Evolutionary conservation across 2,797 vertebrate species (phyloP).

Genomic region (Cichlasoma orientale): DNA sequence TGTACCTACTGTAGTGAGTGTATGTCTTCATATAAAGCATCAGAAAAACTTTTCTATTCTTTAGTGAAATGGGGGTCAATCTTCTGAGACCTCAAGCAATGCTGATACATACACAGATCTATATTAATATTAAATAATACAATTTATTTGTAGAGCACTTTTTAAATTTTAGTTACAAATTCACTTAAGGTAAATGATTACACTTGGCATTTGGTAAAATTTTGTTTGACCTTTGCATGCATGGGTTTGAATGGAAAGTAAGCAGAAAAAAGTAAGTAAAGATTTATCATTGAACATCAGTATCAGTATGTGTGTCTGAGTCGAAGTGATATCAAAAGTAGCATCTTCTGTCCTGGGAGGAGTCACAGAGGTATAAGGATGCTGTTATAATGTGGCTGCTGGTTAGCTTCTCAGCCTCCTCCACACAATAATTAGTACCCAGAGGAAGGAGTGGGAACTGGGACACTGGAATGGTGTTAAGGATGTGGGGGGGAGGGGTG

Average conservation of each 20-base stretch:
- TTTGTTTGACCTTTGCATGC: not conserved
- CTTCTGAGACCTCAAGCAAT: not conserved
- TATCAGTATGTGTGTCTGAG: not conserved
- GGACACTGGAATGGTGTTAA: conserved; percentile 31
- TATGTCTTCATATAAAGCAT: too few relatives aligned
- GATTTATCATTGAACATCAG: conserved; percentile 1
- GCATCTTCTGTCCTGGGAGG: conserved; percentile 50
- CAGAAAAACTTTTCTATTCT: not conserved
- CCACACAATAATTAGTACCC: conserved; percentile 78
- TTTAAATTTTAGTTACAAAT: too few relatives aligned
- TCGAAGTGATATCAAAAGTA: conserved; percentile 48
- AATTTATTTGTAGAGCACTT: too few relatives aligned
- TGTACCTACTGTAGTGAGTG: too few relatives aligned
- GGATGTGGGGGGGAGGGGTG: conserved; percentile 17
- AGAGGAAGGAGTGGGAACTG: conserved; percentile 62
- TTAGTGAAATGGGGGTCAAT: not conserved
- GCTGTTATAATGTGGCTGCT: conserved; percentile 32
- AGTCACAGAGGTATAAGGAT: conserved; percentile 50
- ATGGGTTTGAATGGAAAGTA: not conserved
- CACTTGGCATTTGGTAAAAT: not conserved
- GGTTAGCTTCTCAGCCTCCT: conserved; percentile 58
- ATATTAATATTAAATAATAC: too few relatives aligned
- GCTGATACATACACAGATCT: too few relatives aligned
- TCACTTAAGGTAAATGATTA: too few relatives aligned
- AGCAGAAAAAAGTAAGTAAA: not conserved